These are phyloP conservation scores for Himantopus leucocephalus DNA, from an alignment of 2,113 vertebrate species.

Conservation along the genomic window DNA sequence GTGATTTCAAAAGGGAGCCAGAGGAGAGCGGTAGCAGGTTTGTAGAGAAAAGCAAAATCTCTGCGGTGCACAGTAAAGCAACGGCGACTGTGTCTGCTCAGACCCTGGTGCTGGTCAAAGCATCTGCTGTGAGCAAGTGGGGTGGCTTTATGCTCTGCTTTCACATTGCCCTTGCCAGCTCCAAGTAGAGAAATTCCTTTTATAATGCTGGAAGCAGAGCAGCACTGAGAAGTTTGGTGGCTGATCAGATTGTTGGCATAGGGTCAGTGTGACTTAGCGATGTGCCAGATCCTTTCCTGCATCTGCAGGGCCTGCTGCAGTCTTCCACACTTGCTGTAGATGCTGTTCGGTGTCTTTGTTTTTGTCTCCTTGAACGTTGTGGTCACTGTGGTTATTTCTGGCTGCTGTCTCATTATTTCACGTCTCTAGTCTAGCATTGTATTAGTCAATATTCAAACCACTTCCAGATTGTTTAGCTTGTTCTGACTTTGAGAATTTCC, in stretches of 20 bases:
- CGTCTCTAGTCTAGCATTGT: background rate
- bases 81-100: background rate
- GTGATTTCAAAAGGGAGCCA: background rate
- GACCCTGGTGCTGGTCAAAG: background rate
- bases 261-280: background rate
- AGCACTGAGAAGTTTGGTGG: background rate
- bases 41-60: background rate
- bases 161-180: background rate
- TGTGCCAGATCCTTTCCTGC: background rate
- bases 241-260: background rate
- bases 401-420: conserved; percentile 6
- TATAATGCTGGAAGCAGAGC: background rate
- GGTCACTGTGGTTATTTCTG: background rate
- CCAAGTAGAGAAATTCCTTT: background rate
- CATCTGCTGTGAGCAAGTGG: background rate
- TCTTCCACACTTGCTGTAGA: background rate
- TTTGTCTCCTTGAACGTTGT: background rate
- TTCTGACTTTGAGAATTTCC: background rate
- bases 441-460: background rate
- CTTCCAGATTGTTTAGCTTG: background rate
- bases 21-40: background rate
- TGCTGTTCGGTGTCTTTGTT: background rate
- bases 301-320: conserved; percentile 19
- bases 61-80: background rate
- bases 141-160: background rate